Conservation (phyloP, 2,113 vertebrate genomes). For the Phalacrocorax brasilianus region DNA sequence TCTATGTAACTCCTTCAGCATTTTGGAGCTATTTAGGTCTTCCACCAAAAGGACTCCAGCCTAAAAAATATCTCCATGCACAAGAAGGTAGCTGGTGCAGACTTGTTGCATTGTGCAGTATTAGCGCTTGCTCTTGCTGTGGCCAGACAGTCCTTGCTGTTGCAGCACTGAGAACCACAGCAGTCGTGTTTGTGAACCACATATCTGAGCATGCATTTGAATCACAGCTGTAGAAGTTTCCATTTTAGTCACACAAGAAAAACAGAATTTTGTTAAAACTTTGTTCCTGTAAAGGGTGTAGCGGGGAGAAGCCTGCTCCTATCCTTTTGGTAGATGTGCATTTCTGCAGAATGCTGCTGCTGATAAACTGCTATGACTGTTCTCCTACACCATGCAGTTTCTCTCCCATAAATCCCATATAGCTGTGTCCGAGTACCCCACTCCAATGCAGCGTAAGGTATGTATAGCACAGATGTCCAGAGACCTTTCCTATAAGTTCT, state of each 20-base stretch:
- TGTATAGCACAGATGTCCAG: not conserved
- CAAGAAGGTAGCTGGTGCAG: not conserved
- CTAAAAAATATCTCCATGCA: fast-evolving
- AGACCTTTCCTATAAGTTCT: not conserved
- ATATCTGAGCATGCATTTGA: not conserved
- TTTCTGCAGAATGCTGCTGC: not conserved
- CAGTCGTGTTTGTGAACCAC: not conserved
- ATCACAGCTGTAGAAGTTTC: not conserved
- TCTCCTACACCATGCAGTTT: not conserved
- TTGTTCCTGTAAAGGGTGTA: not conserved
- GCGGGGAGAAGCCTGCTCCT: not conserved
- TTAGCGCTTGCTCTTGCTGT: not conserved
- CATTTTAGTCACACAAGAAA: not conserved
- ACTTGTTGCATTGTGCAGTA: fast-evolving
- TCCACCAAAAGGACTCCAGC: not conserved
- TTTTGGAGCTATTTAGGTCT: not conserved
- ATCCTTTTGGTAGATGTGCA: not conserved
- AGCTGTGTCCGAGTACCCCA: not conserved
- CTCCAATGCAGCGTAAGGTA: not conserved
- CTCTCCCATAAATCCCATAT: not conserved
- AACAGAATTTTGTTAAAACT: not conserved
- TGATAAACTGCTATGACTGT: fast-evolving
- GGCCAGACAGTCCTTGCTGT: not conserved
- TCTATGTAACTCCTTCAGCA: not conserved
- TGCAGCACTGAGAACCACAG: not conserved